Evolutionary conservation across 2,888 invertebrate species (phyloP), one percentile per base, ranked within the genome.

Genomic region (Smittia sp.): DNA sequence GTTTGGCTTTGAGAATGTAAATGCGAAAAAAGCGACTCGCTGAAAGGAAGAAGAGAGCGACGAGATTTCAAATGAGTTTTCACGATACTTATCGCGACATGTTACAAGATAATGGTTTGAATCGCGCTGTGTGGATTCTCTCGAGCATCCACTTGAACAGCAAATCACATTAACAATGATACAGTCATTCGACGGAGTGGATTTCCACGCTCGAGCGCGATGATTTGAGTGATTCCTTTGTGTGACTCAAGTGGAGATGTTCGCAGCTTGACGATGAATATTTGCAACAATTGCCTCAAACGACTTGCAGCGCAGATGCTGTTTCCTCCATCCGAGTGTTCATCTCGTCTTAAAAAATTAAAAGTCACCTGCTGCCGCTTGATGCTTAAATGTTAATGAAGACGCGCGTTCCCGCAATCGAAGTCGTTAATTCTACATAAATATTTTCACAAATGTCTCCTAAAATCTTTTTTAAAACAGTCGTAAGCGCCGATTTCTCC

Each of bases 391-490:
- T n/a, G n/a, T n/a, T 32, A 32, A 32, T 9, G 9, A 32, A 3
- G 32, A 3, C 4, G 9, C 32, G 32, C 32, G 9, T 32, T 9
- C 32, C n/a, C 22, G 67, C 22, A 32, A 46, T 15, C 20, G 67
- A 11, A 69, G 52, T 69, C 69, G 69, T 69, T 52, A 69, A 69
- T 22, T 69, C 52, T 46, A 24, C 39, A 69, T 46, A 69, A 69
- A 69, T 69, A 69, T 69, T 69, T 69, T 39, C 20, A 69, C 69
- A 69, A 69, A 69, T 69, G 69, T 69, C 69, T 27, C 24, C 52
- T 25, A 27, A 69, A 69, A 69, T 69, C 69, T 69, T 52, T 69
- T 54, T 69, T 69, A 69, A 69, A 69, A 69, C 69, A 69, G 27
- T 24, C 69, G 27, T 27, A 69, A 69, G 18, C 22, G 20, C 22